Percentiles rank a stretch among this genome's conserved stretches.
Conservation (phyloP, 2,888 invertebrate species). For the Cephalotes varians region DNA sequence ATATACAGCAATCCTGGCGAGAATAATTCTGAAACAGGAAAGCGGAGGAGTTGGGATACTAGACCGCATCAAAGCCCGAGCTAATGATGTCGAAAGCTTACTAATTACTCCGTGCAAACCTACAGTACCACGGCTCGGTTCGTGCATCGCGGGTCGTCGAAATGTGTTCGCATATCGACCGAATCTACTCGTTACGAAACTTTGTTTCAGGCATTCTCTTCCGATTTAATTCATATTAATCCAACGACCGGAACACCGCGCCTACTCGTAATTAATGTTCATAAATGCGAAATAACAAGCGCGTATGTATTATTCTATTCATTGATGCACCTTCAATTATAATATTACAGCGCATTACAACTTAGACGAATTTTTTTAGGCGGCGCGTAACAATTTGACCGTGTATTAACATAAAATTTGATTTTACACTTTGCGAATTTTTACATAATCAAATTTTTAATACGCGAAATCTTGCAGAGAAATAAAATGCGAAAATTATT, state of each 20-base stretch:
- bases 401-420: slow-evolving; percentile 1
- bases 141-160: slow-evolving; percentile 32
- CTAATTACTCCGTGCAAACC: slow-evolving; percentile 81
- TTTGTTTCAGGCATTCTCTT: slow-evolving; percentile 41
- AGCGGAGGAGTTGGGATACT: slow-evolving; percentile 68
- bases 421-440: not conserved
- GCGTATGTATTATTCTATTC: slow-evolving; percentile 28
- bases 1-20: slow-evolving; percentile 75
- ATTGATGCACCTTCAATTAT: slow-evolving; percentile 16
- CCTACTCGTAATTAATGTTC: slow-evolving; percentile 30
- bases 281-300: slow-evolving; percentile 33
- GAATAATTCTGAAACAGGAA: slow-evolving; percentile 74
- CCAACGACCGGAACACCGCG: slow-evolving; percentile 6
- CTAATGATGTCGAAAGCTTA: slow-evolving; percentile 82
- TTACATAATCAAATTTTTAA: not conserved
- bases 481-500: not conserved
- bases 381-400: not conserved
- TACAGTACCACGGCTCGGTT: slow-evolving; percentile 51
- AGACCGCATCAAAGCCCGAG: slow-evolving; percentile 81
- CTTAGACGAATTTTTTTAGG: slow-evolving; percentile 29
- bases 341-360: slow-evolving; percentile 30
- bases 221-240: slow-evolving; percentile 45
- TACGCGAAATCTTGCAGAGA: not conserved
- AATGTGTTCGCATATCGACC: slow-evolving; percentile 38
- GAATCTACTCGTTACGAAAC: slow-evolving; percentile 40